phyloP scores from a whole-genome alignment of 2,888 invertebrate genomes.

The Mythimna loreyi region DNA sequence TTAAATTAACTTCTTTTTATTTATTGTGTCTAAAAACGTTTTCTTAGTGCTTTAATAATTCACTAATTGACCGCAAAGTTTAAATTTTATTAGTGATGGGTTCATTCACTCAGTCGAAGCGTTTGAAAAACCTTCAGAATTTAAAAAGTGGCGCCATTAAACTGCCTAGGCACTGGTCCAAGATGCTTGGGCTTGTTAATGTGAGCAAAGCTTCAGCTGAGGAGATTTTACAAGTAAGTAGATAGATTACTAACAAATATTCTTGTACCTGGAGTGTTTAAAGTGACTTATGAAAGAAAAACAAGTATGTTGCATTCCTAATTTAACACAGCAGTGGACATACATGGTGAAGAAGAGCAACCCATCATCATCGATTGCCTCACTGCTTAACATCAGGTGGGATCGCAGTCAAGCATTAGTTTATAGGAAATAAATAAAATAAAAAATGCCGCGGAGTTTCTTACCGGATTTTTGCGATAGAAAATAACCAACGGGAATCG shows the following conservation, averaged over 20 bases:
- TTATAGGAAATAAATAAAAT: no score
- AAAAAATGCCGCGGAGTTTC: no score
- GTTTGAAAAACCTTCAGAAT: slow-evolving; percentile 75
- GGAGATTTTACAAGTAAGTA: slow-evolving; percentile 81
- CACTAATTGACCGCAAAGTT: slow-evolving; percentile 14
- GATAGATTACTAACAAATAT: neutral
- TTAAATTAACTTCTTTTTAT: neutral
- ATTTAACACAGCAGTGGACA: no score
- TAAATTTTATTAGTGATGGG: slow-evolving; percentile 64
- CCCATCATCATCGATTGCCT: no score
- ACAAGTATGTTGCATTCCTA: no score
- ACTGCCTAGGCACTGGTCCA: slow-evolving; percentile 82
- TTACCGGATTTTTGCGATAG: no score
- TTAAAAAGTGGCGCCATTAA: slow-evolving; percentile 81
- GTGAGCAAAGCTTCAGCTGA: slow-evolving; percentile 74
- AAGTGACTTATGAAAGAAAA: neutral
- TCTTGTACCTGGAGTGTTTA: neutral
- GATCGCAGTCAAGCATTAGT: no score
- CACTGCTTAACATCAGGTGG: no score
- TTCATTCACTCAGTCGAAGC: slow-evolving; percentile 71
- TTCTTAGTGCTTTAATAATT: slow-evolving; percentile 3
- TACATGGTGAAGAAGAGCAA: no score
- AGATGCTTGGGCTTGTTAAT: slow-evolving; percentile 78
- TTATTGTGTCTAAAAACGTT: neutral
- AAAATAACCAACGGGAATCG: no score